phyloP scores from a whole-genome alignment of 2,113 vertebrate species.

The Uropsilus gracilis region DNA sequence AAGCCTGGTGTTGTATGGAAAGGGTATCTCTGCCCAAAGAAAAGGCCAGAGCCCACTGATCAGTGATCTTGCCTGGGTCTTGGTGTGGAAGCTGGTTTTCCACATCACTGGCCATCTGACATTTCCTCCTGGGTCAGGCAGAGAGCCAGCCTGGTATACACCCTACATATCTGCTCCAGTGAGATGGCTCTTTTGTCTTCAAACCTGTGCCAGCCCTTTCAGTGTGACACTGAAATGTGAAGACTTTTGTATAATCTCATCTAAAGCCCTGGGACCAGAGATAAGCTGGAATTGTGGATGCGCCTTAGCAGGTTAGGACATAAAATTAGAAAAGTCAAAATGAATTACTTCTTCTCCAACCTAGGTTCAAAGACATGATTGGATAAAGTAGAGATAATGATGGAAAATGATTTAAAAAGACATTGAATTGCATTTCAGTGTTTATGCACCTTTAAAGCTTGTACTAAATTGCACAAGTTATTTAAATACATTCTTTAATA shows the following conservation, averaged over 20 bases:
- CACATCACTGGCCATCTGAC: background rate
- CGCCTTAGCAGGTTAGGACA: conserved; percentile 2
- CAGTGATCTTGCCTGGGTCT: background rate
- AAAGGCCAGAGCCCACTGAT: background rate
- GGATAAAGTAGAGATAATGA: conserved; percentile 44
- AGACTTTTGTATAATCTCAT: background rate
- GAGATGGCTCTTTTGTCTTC: background rate
- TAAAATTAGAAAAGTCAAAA: conserved; percentile 40
- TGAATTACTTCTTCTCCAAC: conserved; percentile 49
- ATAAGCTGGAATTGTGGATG: background rate
- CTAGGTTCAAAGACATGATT: conserved; percentile 8
- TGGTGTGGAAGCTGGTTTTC: background rate
- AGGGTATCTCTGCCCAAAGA: background rate
- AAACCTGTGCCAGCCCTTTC: background rate
- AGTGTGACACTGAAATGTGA: background rate
- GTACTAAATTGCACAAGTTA: conserved; percentile 76
- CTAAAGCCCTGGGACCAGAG: background rate
- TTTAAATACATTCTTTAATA: conserved; percentile 83
- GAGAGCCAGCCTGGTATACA: background rate
- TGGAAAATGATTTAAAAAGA: conserved; percentile 49
- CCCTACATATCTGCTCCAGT: background rate
- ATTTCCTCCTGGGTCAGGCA: background rate
- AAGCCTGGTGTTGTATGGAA: background rate
- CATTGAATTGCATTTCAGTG: conserved; percentile 54
- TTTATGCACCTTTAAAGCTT: conserved; percentile 76